Evolutionary conservation across 1,140 invertebrate species (phyloP).

Genomic region (Schlechtendalia chinensis): DNA sequence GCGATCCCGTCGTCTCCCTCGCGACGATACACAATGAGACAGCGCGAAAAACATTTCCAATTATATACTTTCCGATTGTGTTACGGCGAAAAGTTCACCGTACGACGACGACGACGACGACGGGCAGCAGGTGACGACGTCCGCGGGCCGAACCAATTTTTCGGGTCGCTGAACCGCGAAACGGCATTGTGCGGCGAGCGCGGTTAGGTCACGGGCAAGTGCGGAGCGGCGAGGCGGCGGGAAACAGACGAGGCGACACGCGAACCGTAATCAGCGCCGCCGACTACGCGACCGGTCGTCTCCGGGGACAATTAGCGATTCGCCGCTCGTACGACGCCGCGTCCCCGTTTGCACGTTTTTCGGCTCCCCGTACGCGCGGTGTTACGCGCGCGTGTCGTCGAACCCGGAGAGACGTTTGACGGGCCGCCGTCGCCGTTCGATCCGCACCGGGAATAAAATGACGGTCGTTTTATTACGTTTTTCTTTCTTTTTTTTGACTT

Average conservation of each 20-base stretch:
- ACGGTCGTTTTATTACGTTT: too few species aligned
- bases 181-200: slow-evolving; percentile 44
- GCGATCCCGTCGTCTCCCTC: too few species aligned
- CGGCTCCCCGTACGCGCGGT: too few species aligned
- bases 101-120: background rate
- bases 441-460: too few species aligned
- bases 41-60: slow-evolving; percentile 43
- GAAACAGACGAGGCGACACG: slow-evolving; percentile 41
- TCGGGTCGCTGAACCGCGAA: slow-evolving; percentile 49
- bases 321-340: slow-evolving; percentile 16
- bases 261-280: slow-evolving; percentile 37
- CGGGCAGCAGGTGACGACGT: slow-evolving; percentile 27
- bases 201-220: too few species aligned
- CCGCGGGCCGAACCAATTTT: slow-evolving; percentile 35
- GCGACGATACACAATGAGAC: too few species aligned
- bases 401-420: too few species aligned
- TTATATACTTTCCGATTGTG: slow-evolving; percentile 45
- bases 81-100: slow-evolving; percentile 30
- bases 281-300: background rate
- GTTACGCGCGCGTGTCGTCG: too few species aligned
- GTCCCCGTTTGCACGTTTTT: background rate
- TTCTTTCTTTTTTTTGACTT: too few species aligned
- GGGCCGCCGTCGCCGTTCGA: too few species aligned
- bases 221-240: too few species aligned
- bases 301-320: slow-evolving; percentile 43